These are phyloP conservation scores for Nipponacmea schrenckii DNA, from an alignment of 2,888 invertebrate genomes.

Conservation along the genomic window DNA sequence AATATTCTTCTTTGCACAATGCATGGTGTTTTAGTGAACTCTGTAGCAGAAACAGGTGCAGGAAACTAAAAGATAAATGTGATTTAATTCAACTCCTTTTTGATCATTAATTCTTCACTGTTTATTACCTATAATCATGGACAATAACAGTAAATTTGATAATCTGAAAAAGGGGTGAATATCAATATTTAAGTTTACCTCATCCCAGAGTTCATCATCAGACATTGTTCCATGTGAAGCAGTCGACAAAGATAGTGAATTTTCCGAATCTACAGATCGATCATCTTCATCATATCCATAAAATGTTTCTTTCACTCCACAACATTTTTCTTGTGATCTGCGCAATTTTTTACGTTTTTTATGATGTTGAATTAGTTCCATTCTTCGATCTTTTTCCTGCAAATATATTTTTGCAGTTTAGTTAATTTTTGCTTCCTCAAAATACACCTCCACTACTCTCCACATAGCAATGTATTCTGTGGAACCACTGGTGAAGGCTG, in stretches of 20 bases:
- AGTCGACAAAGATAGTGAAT: conserved; percentile 46
- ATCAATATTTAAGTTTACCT: conserved; percentile 37
- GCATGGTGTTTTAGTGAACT: too few species aligned
- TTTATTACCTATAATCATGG: conserved; percentile 10
- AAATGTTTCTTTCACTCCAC: conserved; percentile 51
- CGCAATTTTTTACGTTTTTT: conserved; percentile 47
- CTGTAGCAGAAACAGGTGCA: too few species aligned
- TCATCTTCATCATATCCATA: conserved; percentile 59
- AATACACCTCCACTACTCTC: too few species aligned
- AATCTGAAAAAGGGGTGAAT: background rate
- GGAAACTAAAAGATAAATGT: too few species aligned
- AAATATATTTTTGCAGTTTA: conserved; percentile 17
- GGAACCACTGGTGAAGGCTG: too few species aligned
- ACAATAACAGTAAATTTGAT: background rate
- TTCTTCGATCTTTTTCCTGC: conserved; percentile 64
- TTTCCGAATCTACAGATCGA: conserved; percentile 56
- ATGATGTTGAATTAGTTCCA: conserved; percentile 60
- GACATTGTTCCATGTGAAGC: conserved; percentile 51
- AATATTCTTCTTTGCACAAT: too few species aligned
- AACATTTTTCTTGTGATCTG: conserved; percentile 47
- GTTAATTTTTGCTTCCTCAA: too few species aligned
- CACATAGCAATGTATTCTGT: too few species aligned
- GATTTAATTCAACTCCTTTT: too few species aligned
- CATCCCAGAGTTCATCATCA: conserved; percentile 60
- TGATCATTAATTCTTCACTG: too few species aligned